Evolutionary conservation across 2,113 vertebrate species (phyloP).

Genomic region (Equus przewalskii): DNA sequence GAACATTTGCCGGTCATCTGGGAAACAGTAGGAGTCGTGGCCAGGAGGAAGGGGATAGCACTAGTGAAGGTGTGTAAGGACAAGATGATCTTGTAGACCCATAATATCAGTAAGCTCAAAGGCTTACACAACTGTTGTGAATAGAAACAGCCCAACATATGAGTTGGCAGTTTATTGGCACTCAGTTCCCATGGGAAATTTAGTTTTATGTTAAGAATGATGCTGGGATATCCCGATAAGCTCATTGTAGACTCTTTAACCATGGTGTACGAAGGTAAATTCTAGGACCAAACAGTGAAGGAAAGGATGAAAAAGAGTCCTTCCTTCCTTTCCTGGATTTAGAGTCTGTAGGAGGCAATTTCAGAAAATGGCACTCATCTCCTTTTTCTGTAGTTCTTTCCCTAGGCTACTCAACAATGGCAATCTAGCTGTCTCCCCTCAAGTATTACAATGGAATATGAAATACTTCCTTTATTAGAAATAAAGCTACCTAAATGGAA

Average conservation of each 20-base stretch:
- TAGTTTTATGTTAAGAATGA: neutral
- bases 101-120: neutral
- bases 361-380: neutral
- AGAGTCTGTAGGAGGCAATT: neutral
- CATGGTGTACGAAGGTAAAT: neutral
- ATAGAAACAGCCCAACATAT: neutral
- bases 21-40: neutral
- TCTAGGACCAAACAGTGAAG: neutral
- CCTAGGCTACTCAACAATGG: neutral
- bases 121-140: neutral
- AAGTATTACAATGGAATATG: neutral
- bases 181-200: neutral
- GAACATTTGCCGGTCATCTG: neutral
- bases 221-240: neutral
- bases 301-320: neutral
- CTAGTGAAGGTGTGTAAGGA: neutral
- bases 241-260: neutral
- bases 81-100: neutral
- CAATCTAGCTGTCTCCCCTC: neutral
- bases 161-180: neutral
- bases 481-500: slow-evolving; percentile 1
- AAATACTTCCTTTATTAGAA: slow-evolving; percentile 22
- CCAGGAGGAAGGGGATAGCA: neutral
- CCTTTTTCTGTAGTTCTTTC: neutral
- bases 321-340: slow-evolving; percentile 1